These are phyloP conservation scores for Ophthalmolycus amberensis DNA, from an alignment of 2,113 vertebrate species.

Conservation along the genomic window DNA sequence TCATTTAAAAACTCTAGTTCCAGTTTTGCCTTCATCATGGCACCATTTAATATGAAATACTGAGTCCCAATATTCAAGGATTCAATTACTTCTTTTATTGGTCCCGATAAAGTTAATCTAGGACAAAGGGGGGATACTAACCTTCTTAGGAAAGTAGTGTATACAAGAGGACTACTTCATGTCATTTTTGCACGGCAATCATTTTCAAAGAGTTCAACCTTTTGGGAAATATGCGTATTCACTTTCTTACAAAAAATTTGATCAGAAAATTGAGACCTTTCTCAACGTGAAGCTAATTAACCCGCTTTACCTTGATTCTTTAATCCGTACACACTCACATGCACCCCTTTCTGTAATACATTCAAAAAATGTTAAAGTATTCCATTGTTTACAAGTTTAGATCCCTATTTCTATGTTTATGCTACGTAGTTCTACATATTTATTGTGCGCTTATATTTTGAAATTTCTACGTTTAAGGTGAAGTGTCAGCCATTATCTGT, in stretches of 20 bases:
- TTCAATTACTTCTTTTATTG: background rate
- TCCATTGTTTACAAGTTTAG: background rate
- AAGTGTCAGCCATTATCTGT: background rate
- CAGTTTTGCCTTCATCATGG: background rate
- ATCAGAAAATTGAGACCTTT: background rate
- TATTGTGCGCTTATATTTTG: background rate
- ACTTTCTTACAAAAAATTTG: background rate
- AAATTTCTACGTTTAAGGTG: background rate
- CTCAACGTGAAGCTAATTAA: background rate
- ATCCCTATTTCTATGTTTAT: background rate
- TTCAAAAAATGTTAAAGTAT: background rate
- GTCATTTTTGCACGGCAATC: background rate
- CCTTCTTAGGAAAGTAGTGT: background rate
- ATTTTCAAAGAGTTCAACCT: background rate
- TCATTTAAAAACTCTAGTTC: background rate
- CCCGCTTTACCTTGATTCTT: background rate
- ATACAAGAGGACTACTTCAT: background rate
- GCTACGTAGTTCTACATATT: background rate
- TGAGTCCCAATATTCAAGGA: background rate
- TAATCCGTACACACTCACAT: background rate
- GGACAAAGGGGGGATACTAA: background rate
- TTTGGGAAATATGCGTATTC: background rate
- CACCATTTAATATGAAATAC: background rate
- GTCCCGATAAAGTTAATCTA: background rate
- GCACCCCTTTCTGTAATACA: background rate